Evolutionary conservation across 2,797 vertebrate species (phyloP).

Genomic region (Propithecus deckenii): DNA sequence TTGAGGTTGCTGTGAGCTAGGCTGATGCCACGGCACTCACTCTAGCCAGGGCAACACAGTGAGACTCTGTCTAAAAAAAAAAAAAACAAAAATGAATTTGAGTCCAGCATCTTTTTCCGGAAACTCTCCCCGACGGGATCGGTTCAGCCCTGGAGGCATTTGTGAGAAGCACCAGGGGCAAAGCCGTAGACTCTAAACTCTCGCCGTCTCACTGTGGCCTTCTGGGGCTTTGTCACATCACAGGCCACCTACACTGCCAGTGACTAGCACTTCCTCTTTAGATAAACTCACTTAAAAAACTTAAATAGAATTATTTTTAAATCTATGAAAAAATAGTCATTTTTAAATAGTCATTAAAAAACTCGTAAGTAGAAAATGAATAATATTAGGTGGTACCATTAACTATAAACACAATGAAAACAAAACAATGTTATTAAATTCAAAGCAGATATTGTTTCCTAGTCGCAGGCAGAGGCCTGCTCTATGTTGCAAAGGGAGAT

Average conservation of each 20-base stretch:
- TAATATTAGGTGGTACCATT: constrained; percentile 41
- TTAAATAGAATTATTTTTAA: constrained; percentile 40
- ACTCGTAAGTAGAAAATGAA: constrained; percentile 53
- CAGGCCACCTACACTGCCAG: not conserved
- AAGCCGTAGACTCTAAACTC: not conserved
- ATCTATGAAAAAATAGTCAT: constrained; percentile 51
- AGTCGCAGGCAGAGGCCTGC: not conserved
- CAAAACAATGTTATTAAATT: constrained; percentile 40
- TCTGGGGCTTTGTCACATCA: too few species aligned
- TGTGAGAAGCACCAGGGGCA: not conserved
- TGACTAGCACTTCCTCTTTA: not conserved
- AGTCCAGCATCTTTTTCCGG: not conserved
- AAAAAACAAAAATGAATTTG: not conserved
- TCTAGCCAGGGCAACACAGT: too few species aligned
- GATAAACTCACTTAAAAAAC: not conserved
- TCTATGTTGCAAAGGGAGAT: not conserved
- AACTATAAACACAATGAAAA: constrained; percentile 50
- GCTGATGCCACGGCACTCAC: too few species aligned
- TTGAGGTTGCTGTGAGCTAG: too few species aligned
- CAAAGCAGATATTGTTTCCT: not conserved
- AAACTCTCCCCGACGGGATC: not conserved
- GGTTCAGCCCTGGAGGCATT: not conserved
- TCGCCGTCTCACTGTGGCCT: accelerated
- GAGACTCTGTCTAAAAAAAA: too few species aligned
- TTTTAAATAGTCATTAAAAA: constrained; percentile 66